These are phyloP conservation scores for Xestoiulus laeticollis DNA, from an alignment of 2,888 invertebrate species.

Conservation along the genomic window DNA sequence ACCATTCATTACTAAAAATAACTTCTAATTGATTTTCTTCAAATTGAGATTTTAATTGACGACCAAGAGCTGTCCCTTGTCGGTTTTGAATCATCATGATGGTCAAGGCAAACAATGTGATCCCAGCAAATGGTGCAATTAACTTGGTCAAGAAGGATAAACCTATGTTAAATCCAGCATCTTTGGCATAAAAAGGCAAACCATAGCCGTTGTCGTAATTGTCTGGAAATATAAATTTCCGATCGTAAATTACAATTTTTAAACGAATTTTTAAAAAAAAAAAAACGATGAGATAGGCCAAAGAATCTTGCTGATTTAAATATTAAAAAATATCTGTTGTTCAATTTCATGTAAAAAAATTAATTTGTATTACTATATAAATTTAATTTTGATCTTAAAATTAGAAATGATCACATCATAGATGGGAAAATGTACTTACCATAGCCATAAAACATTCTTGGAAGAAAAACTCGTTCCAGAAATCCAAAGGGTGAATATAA, in stretches of 20 bases:
- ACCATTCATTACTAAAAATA: slow-evolving; percentile 1
- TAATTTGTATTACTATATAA: too few relatives aligned
- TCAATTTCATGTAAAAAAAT: too few relatives aligned
- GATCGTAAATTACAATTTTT: too few relatives aligned
- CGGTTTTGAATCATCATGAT: neutral
- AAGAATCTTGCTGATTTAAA: too few relatives aligned
- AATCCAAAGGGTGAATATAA: neutral
- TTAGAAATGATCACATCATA: too few relatives aligned
- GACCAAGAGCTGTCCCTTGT: neutral
- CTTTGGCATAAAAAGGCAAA: neutral
- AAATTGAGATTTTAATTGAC: neutral
- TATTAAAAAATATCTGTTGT: too few relatives aligned
- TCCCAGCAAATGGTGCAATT: neutral
- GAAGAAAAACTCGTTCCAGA: neutral
- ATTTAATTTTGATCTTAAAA: neutral
- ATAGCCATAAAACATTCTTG: neutral
- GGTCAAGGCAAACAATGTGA: neutral
- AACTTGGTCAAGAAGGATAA: neutral
- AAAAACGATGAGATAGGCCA: too few relatives aligned
- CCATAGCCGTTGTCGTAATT: neutral
- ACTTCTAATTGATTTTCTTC: slow-evolving; percentile 24
- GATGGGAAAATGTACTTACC: too few relatives aligned
- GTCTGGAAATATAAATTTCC: neutral
- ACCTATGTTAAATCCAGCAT: neutral
- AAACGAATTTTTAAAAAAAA: too few relatives aligned